Percentiles rank a stretch among this genome's conserved stretches.
Conservation (phyloP, 2,888 invertebrate species). For the Strigamia maritima region DNA sequence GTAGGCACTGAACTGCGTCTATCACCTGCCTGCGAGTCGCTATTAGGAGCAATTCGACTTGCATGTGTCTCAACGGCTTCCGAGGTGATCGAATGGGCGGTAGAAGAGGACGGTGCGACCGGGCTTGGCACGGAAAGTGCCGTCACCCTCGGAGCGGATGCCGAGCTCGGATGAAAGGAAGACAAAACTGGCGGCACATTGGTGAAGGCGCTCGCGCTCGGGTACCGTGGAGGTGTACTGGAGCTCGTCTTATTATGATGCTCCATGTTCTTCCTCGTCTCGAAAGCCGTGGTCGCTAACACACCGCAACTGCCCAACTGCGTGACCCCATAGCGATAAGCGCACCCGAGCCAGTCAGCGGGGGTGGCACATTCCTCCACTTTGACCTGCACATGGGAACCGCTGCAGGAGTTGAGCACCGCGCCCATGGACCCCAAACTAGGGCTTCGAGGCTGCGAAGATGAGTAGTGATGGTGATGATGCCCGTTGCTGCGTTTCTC, state of each 20-base stretch:
- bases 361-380: constrained; percentile 35
- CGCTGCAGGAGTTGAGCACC: background rate
- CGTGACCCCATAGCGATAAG: constrained; percentile 36
- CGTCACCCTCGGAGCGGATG: background rate
- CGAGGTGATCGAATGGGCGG: background rate
- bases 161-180: background rate
- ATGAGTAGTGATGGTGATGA: constrained; percentile 18
- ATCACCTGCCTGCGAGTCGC: background rate
- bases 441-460: background rate
- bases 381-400: constrained; percentile 35
- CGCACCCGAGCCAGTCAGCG: constrained; percentile 34
- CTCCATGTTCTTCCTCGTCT: background rate
- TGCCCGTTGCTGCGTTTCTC: background rate
- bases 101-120: background rate
- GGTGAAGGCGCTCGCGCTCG: constrained; percentile 43
- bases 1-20: constrained; percentile 3
- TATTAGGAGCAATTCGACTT: no score
- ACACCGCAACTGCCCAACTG: constrained; percentile 36
- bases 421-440: background rate
- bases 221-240: constrained; percentile 36
- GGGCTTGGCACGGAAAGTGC: background rate
- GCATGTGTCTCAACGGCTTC: background rate
- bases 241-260: no score
- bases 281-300: constrained; percentile 14
- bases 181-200: constrained; percentile 40